Percentiles rank a stretch among this genome's conserved stretches.
Evolutionary conservation across 2,797 vertebrate species (phyloP).

Genomic region (Microctenopoma lineatum): DNA sequence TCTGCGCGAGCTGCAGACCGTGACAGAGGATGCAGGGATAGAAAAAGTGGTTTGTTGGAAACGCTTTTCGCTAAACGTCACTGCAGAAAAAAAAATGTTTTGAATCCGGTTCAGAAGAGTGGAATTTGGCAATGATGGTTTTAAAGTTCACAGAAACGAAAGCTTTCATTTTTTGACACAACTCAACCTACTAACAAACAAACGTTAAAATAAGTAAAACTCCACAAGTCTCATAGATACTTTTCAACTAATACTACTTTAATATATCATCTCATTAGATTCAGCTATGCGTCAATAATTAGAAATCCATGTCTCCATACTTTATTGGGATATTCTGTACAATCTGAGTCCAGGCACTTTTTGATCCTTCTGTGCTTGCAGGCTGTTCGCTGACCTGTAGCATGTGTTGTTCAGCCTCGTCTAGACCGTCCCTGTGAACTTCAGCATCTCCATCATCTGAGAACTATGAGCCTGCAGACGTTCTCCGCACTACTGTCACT

Average conservation of each 20-base stretch:
- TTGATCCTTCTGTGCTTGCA: slow-evolving; percentile 62
- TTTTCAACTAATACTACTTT: slow-evolving; percentile 44
- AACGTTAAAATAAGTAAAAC: slow-evolving; percentile 17
- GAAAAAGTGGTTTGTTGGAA: slow-evolving; percentile 54
- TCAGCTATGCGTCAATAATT: slow-evolving; percentile 36
- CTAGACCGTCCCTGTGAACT: not conserved
- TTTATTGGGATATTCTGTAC: slow-evolving; percentile 66
- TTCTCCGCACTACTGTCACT: slow-evolving; percentile 16
- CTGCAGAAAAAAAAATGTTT: slow-evolving; percentile 1
- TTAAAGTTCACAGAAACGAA: slow-evolving; percentile 1
- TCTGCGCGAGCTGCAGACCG: slow-evolving; percentile 11
- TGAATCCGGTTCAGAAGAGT: slow-evolving; percentile 28
- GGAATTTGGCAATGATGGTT: slow-evolving; percentile 39
- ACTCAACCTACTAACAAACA: slow-evolving; percentile 32
- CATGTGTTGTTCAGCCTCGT: slow-evolving; percentile 1
- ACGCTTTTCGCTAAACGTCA: slow-evolving; percentile 27
- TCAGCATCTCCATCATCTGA: not conserved
- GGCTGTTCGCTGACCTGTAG: slow-evolving; percentile 35
- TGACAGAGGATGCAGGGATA: slow-evolving; percentile 26
- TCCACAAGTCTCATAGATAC: slow-evolving; percentile 29
- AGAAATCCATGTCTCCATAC: slow-evolving; percentile 49
- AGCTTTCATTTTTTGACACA: slow-evolving; percentile 1
- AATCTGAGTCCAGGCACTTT: slow-evolving; percentile 82
- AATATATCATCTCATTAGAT: slow-evolving; percentile 46
- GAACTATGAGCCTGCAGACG: slow-evolving; percentile 28